phyloP scores from a whole-genome alignment of 2,113 vertebrate species.

The Proteles cristata region DNA sequence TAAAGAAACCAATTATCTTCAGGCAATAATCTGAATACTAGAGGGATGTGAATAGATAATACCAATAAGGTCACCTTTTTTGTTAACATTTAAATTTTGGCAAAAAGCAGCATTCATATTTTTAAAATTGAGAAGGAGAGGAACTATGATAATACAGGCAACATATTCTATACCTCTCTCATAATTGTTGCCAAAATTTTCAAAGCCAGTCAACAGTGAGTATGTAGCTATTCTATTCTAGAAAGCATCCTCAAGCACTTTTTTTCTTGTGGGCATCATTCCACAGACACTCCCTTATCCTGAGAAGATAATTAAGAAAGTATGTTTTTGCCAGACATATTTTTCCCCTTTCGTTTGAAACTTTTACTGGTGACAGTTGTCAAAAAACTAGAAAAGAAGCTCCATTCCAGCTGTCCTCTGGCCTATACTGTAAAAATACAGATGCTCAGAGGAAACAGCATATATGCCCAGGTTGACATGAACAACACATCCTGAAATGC shows the following conservation, averaged over 20 bases:
- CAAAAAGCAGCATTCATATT: background rate
- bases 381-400: background rate
- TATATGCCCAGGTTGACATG: background rate
- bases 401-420: background rate
- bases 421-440: background rate
- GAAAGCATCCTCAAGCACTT: background rate
- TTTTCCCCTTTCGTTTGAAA: background rate
- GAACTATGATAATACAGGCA: background rate
- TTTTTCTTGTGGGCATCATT: background rate
- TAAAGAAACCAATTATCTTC: constrained; percentile 24
- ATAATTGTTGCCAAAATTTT: background rate
- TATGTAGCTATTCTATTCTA: background rate
- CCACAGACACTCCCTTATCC: background rate
- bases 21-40: background rate
- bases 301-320: constrained; percentile 64
- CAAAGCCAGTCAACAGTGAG: constrained; percentile 30
- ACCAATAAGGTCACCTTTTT: background rate
- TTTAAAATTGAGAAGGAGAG: background rate
- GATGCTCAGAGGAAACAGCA: background rate
- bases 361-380: constrained; percentile 23
- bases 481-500: background rate
- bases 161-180: background rate
- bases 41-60: background rate
- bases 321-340: background rate
- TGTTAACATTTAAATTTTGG: background rate